Percentiles rank a stretch among this genome's conserved stretches.
These are phyloP conservation scores for Pachyrhynchus sulphureomaculatus DNA, from an alignment of 1,140 invertebrate genomes.

Conservation along the genomic window DNA sequence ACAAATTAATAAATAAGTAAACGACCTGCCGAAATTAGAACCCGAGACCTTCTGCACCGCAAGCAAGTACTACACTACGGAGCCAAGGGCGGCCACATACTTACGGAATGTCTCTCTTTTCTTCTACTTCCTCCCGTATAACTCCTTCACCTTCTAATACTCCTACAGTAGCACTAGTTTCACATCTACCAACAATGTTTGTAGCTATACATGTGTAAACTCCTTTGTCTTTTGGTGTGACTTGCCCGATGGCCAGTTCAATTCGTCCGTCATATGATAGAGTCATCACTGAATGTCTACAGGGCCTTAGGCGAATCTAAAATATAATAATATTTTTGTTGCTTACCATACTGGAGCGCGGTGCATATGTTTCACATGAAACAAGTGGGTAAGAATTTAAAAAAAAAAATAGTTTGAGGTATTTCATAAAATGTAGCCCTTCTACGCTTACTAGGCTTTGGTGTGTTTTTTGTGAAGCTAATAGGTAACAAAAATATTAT, in stretches of 20 bases:
- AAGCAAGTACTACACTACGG: no score
- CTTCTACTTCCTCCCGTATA: neutral
- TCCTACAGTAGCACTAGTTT: conserved; percentile 69
- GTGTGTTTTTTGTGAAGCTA: no score
- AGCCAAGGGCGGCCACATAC: no score
- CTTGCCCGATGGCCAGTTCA: conserved; percentile 68
- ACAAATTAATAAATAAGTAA: no score
- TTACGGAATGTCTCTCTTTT: conserved; percentile 33
- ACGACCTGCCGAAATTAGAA: no score
- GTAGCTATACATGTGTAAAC: conserved; percentile 84
- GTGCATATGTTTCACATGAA: no score
- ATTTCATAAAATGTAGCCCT: no score
- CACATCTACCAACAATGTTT: conserved; percentile 80
- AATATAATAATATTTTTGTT: conserved; percentile 12
- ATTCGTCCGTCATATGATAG: conserved; percentile 77
- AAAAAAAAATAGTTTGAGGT: no score
- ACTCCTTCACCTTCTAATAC: conserved; percentile 50
- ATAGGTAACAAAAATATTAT: no score
- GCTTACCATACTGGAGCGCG: neutral
- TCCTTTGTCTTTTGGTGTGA: conserved; percentile 73
- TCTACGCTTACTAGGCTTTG: no score
- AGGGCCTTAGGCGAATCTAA: conserved; percentile 67
- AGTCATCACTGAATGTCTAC: conserved; percentile 71
- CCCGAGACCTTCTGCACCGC: no score
- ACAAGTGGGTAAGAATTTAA: no score